Evolutionary conservation across 1,140 invertebrate genomes (phyloP).

Genomic region (Patella vulgata): DNA sequence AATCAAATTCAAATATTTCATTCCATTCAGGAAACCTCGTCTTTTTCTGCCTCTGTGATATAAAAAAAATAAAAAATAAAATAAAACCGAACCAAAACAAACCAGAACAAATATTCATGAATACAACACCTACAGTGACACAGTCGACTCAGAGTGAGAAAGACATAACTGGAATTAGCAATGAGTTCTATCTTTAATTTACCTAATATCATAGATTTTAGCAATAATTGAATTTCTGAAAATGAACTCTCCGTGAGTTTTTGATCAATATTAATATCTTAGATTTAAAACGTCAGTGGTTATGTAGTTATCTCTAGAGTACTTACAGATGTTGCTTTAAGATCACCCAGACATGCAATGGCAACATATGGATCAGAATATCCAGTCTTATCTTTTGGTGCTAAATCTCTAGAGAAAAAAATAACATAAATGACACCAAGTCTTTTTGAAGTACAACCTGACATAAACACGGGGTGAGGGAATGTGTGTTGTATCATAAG

Average conservation of each 20-base stretch:
- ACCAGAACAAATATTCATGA: neutral
- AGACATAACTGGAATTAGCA: no score
- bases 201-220: no score
- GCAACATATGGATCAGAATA: conserved; percentile 46
- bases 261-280: no score
- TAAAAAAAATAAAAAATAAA: neutral
- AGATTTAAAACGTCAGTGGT: no score
- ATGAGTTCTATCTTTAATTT: no score
- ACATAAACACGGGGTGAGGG: no score
- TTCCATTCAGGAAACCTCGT: conserved; percentile 46
- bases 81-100: neutral
- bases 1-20: conserved; percentile 41
- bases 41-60: conserved; percentile 41
- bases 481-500: no score
- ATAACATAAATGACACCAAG: neutral
- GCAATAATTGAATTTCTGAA: no score
- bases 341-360: conserved; percentile 39
- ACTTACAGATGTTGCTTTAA: conserved; percentile 41
- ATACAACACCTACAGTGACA: no score
- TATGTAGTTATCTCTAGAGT: no score
- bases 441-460: neutral
- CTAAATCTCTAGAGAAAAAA: conserved; percentile 37
- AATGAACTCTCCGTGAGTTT: no score
- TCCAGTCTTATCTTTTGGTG: conserved; percentile 45
- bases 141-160: no score